These are phyloP conservation scores for Andrena hattorfiana DNA, from an alignment of 2,888 invertebrate genomes.

Conservation along the genomic window DNA sequence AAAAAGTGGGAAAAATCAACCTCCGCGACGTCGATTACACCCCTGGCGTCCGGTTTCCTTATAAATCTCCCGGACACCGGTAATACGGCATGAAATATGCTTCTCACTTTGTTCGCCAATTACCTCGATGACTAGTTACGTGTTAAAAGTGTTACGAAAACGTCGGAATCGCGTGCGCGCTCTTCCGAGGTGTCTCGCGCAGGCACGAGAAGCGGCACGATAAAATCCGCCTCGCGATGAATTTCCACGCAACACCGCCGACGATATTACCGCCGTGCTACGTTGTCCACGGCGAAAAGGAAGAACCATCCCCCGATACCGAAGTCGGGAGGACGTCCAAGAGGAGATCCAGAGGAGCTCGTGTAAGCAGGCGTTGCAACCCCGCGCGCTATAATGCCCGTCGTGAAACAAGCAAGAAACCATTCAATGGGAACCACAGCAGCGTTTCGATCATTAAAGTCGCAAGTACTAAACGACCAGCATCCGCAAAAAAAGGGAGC, in stretches of 20 bases:
- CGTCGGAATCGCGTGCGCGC: constrained; percentile 57
- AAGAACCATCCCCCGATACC: background rate
- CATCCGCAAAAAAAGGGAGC: constrained; percentile 28
- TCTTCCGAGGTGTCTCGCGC: constrained; percentile 53
- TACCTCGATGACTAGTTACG: constrained; percentile 62
- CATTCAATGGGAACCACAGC: constrained; percentile 16
- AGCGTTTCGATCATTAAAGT: constrained; percentile 42
- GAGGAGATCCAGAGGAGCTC: background rate
- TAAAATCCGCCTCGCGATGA: constrained; percentile 40
- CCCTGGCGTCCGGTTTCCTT: constrained; percentile 17
- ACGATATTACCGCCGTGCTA: background rate
- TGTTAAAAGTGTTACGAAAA: constrained; percentile 64
- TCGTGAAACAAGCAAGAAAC: constrained; percentile 5
- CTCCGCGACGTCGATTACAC: constrained; percentile 31
- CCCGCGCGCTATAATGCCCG: background rate
- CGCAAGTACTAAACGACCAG: constrained; percentile 12
- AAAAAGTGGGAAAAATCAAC: background rate
- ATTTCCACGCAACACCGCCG: constrained; percentile 41
- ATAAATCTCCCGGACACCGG: constrained; percentile 48
- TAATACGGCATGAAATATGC: constrained; percentile 58
- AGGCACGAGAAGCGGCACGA: constrained; percentile 45
- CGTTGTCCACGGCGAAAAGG: background rate
- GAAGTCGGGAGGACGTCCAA: constrained; percentile 6
- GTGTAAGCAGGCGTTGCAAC: background rate
- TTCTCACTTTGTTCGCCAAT: constrained; percentile 62